Conservation (phyloP, 2,888 invertebrate genomes). For the Agrochola lychnidis region DNA sequence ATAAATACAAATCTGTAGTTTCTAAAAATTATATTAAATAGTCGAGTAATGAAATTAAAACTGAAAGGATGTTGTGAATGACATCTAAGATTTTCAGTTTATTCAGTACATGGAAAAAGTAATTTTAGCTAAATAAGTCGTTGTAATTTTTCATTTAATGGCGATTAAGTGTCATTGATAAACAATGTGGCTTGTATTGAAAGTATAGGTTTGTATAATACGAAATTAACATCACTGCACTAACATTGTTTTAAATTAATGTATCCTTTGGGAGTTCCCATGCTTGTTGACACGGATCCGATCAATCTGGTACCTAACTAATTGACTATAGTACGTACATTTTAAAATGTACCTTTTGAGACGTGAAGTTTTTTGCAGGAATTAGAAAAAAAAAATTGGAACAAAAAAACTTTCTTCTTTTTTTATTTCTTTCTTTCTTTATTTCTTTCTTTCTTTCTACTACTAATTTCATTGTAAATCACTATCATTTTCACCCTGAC, state of each 20-base stretch:
- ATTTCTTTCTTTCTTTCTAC: too few relatives aligned
- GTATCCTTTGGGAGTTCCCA: slow-evolving; percentile 29
- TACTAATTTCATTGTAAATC: neutral
- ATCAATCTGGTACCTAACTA: neutral
- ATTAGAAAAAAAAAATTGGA: too few relatives aligned
- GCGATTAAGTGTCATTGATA: neutral
- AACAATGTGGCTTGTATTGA: slow-evolving; percentile 25
- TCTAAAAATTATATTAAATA: slow-evolving; percentile 17
- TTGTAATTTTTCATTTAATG: slow-evolving; percentile 35
- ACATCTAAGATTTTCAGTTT: slow-evolving; percentile 20
- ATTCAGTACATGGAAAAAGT: slow-evolving; percentile 13
- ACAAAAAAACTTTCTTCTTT: neutral
- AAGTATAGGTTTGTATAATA: slow-evolving; percentile 30
- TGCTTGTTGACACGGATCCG: slow-evolving; percentile 33
- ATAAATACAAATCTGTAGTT: slow-evolving; percentile 57
- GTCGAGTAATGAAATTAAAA: slow-evolving; percentile 7
- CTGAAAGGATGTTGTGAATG: neutral
- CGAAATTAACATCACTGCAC: slow-evolving; percentile 45
- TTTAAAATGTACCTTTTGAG: neutral
- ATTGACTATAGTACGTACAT: neutral
- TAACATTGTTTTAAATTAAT: slow-evolving; percentile 47
- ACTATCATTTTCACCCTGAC: neutral
- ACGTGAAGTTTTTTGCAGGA: neutral
- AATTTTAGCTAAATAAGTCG: slow-evolving; percentile 36
- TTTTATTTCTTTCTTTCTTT: too few relatives aligned